Evolutionary conservation across 2,113 vertebrate genomes (phyloP).

Genomic region (Indicator indicator): DNA sequence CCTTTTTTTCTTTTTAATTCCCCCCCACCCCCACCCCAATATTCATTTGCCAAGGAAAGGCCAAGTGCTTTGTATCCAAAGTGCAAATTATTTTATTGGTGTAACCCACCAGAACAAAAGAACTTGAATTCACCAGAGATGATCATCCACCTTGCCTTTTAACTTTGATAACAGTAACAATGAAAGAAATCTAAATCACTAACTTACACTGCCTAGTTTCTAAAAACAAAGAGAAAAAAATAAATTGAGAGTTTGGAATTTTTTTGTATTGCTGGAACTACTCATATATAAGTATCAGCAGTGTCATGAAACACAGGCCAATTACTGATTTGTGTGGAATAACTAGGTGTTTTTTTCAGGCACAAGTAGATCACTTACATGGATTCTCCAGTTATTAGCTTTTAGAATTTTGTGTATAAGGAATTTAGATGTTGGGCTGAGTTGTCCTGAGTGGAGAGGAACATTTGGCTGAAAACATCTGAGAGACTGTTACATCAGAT

Average conservation of each 20-base stretch:
- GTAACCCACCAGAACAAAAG: background rate
- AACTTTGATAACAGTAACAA: background rate
- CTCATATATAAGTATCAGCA: background rate
- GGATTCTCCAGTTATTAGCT: background rate
- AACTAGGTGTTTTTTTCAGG: background rate
- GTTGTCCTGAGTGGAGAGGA: background rate
- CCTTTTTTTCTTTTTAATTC: background rate
- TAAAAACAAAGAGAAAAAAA: background rate
- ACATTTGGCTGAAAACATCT: background rate
- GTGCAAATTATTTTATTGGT: background rate
- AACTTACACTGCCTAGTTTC: background rate
- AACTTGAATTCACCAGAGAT: background rate
- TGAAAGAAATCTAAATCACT: background rate
- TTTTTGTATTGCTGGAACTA: background rate
- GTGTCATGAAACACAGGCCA: conserved; percentile 5
- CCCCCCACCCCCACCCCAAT: background rate
- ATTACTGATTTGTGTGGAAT: background rate
- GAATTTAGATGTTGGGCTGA: background rate
- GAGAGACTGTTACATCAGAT: conserved; percentile 8
- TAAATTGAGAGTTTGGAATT: background rate
- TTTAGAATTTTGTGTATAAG: background rate
- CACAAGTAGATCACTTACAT: background rate
- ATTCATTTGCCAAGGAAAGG: conserved; percentile 38
- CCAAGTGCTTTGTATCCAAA: background rate
- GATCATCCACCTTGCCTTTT: background rate